Conservation (phyloP, 2,797 vertebrate genomes). For the Melanogrammus aeglefinus region DNA sequence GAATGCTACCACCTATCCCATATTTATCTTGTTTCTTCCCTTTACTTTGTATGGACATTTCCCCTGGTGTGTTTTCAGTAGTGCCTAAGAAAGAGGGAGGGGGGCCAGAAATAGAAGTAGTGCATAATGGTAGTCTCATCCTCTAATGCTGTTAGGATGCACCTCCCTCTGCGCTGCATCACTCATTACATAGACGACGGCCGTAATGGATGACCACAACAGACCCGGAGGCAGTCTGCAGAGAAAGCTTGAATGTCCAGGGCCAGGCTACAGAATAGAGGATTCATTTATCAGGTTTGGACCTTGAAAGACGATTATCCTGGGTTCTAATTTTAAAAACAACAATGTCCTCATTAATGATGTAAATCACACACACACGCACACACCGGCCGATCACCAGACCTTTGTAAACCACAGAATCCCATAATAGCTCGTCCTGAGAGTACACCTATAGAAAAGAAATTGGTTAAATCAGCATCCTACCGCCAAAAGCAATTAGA, state of each 20-base stretch:
- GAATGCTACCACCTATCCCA: background rate
- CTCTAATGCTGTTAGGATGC: background rate
- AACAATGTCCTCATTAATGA: background rate
- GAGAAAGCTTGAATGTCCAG: no score
- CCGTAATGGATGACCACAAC: no score
- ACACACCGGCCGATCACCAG: no score
- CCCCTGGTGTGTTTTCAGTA: background rate
- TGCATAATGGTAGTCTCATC: background rate
- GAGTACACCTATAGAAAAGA: no score
- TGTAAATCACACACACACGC: background rate
- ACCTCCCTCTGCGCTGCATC: no score
- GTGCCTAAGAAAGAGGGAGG: background rate
- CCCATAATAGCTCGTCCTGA: no score
- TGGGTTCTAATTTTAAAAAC: background rate
- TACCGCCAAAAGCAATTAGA: background rate
- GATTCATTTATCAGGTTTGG: background rate
- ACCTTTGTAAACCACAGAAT: no score
- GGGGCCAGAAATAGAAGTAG: background rate
- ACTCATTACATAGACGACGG: no score
- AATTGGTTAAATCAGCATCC: background rate
- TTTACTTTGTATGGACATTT: background rate
- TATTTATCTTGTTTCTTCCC: background rate
- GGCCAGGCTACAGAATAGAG: background rate
- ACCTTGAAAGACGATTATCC: background rate
- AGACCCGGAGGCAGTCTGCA: no score